These are phyloP conservation scores for Telmatochromis sp. DNA, from an alignment of 2,113 vertebrate genomes.

Conservation along the genomic window DNA sequence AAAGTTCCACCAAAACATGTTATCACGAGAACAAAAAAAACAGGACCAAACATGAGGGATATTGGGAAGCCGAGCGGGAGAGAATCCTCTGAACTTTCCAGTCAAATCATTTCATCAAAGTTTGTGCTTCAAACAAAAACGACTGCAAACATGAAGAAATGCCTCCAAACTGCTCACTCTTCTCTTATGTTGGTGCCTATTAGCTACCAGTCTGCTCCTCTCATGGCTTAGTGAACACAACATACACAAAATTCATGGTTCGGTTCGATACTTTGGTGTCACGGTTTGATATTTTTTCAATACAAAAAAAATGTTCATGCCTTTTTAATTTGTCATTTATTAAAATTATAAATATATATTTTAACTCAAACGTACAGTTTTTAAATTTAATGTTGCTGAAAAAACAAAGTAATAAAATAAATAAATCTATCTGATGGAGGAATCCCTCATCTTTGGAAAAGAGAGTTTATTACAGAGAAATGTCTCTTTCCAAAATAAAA, in stretches of 20 bases:
- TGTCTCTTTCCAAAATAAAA: no score
- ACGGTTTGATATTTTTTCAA: rapidly evolving
- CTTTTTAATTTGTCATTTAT: no score
- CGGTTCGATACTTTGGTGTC: rapidly evolving
- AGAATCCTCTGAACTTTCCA: background rate
- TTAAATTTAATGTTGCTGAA: rapidly evolving
- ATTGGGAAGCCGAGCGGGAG: background rate
- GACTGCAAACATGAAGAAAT: background rate
- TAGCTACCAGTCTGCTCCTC: background rate
- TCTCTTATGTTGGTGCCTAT: no score
- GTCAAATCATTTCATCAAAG: background rate
- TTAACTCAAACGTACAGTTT: no score
- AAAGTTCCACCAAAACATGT: background rate
- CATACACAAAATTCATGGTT: background rate
- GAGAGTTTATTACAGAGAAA: no score
- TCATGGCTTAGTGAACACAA: background rate
- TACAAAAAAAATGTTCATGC: no score
- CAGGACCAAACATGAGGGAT: background rate
- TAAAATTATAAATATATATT: no score
- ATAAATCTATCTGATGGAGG: rapidly evolving
- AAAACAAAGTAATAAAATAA: no score
- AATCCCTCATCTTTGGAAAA: rapidly evolving
- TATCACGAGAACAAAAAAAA: rapidly evolving
- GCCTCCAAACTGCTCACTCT: background rate
- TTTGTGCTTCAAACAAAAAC: background rate